Percentiles rank a stretch among this genome's conserved stretches.
Conservation (phyloP, 2,113 vertebrate species). For the Conger conger region DNA sequence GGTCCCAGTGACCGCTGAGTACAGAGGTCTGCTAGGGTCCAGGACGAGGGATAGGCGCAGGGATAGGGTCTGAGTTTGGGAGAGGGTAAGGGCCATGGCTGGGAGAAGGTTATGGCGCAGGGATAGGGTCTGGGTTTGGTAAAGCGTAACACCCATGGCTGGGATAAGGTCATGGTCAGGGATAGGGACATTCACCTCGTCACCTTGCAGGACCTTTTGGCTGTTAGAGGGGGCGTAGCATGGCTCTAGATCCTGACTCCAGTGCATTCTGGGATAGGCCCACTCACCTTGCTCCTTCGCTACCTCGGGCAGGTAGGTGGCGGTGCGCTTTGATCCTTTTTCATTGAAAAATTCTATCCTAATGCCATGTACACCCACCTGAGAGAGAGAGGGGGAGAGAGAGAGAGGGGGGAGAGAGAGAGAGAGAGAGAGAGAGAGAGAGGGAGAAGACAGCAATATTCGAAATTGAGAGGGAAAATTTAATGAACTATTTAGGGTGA, state of each 20-base stretch:
- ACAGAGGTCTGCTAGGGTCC: neutral
- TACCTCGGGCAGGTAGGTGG: constrained; percentile 99
- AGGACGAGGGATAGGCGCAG: too few species aligned
- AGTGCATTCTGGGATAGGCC: constrained; percentile 22
- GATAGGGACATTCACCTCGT: neutral
- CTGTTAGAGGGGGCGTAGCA: neutral
- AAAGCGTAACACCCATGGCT: too few species aligned
- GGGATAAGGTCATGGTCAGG: too few species aligned
- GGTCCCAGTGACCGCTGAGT: too few species aligned
- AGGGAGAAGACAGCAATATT: neutral
- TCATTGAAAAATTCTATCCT: constrained; percentile 99
- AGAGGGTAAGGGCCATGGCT: too few species aligned
- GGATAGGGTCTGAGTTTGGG: too few species aligned
- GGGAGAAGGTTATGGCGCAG: too few species aligned
- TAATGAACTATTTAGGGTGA: too few species aligned
- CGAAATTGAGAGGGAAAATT: too few species aligned
- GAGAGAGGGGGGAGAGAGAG: neutral
- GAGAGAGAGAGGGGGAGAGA: constrained; percentile 39
- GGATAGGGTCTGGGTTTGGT: too few species aligned
- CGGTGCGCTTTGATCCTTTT: constrained; percentile 99
- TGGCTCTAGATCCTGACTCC: neutral
- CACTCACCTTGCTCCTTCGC: constrained; percentile 99
- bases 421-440: neutral
- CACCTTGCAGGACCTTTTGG: neutral
- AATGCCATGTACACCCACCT: constrained; percentile 99